Evolutionary conservation across 2,888 invertebrate genomes (phyloP), one percentile per base, ranked within the genome.

Genomic region (Odontocolon sp.): DNA sequence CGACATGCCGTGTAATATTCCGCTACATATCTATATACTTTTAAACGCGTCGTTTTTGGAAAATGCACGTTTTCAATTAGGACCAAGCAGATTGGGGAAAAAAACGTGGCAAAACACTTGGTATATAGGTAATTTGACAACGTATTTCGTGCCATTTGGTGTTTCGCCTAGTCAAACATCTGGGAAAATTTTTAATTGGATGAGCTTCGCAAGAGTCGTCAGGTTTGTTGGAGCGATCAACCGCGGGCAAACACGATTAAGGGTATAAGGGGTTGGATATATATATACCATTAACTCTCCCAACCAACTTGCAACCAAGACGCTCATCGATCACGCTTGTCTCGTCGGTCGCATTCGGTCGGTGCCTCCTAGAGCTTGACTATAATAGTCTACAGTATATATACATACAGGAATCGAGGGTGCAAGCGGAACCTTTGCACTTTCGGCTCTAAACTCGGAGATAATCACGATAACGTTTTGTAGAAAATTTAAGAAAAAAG

Each of bases 181-280:
- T 14, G 8, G 33, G 56, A 40, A 42, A 50, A 50, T 36, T 69
- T 64, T 69, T 69, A 69, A 75, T 75, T 64, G 75, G 63, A 75
- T 69, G 40, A 75, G 64, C 18, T 28, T 56, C 28, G 31, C 47
- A 38, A 64, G 69, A 64, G 50, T 75, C 59, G 31, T 57, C 14
- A 50, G 26, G 75, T 57, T 64, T 67, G 57, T 45, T 42, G 26
- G 69, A 50, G 31, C 64, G 75, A 75, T 75, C 57, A 69, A 36
- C 26, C 42, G 26, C n/a, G 33, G 18, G 50, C 52, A 75, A 75
- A 75, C 64, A 75, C 75, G 75, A 75, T 75, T 75, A 69, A 59
- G 56, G 69, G 50, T 38, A 54, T 75, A 64, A 56, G 47, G 36
- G 52, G 18, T 74, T 11, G 68, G 40, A 63, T 68, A 63, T 45